Percentiles rank a stretch among this genome's conserved stretches.
phyloP scores from a whole-genome alignment of 35 echinoderm and acorn worm species.

The Stichopus chloronotus region DNA sequence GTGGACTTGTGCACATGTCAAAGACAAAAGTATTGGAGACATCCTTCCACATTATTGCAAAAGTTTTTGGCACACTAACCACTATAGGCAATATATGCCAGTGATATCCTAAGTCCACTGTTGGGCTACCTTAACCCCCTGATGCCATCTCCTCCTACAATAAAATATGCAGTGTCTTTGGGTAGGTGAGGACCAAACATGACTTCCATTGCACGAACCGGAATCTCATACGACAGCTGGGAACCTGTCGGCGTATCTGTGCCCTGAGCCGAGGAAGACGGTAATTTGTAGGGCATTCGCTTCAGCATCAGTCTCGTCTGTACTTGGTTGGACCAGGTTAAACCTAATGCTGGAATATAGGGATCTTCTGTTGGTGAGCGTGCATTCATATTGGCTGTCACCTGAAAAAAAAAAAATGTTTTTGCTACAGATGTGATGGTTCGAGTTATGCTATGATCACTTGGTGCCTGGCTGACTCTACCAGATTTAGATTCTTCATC shows the following conservation, averaged over 20 bases:
- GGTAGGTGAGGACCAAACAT: slow-evolving; percentile 87
- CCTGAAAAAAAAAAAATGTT: slow-evolving; percentile 57
- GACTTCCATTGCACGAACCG: slow-evolving; percentile 83
- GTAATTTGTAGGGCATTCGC: slow-evolving; percentile 81
- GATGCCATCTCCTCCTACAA: slow-evolving; percentile 81
- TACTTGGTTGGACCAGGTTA: slow-evolving; percentile 93
- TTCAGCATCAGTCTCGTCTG: slow-evolving; percentile 83
- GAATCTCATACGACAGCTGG: slow-evolving; percentile 36
- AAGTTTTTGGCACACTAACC: too few species aligned
- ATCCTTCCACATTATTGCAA: too few species aligned
- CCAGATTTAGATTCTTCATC: background rate
- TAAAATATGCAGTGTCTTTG: slow-evolving; percentile 79
- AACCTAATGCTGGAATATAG: slow-evolving; percentile 83
- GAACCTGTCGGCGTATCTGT: background rate
- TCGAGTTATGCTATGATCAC: background rate
- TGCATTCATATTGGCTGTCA: slow-evolving; percentile 89
- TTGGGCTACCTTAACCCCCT: slow-evolving; percentile 71
- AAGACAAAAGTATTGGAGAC: too few species aligned
- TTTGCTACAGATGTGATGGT: background rate
- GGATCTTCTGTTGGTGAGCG: slow-evolving; percentile 19
- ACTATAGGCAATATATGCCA: too few species aligned
- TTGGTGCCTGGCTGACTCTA: background rate
- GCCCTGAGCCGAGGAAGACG: background rate
- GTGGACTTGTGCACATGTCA: too few species aligned
- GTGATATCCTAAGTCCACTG: too few species aligned